Percentiles rank a stretch among this genome's conserved stretches.
phyloP scores from a whole-genome alignment of 2,888 invertebrate species.

The Lasioglossum zephyrum region DNA sequence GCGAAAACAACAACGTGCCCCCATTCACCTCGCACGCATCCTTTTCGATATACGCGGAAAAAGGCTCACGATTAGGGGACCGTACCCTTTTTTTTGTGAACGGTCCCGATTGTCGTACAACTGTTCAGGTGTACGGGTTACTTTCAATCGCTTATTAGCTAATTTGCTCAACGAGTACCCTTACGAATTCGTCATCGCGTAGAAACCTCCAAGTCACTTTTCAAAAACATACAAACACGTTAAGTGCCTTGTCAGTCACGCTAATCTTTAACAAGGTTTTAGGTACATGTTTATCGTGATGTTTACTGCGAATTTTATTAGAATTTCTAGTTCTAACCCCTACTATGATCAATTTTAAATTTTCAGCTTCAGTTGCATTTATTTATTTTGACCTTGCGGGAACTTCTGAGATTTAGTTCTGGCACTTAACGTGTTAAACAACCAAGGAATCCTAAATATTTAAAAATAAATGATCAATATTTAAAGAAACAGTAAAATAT shows the following conservation, averaged over 20 bases:
- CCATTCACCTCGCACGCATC: neutral
- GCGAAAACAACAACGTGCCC: slow-evolving; percentile 40
- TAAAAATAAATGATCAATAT: neutral
- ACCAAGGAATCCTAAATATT: neutral
- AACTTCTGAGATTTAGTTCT: neutral
- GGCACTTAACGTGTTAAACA: neutral
- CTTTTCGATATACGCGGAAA: slow-evolving; percentile 5
- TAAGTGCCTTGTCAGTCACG: neutral
- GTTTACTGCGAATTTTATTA: neutral
- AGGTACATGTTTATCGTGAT: neutral
- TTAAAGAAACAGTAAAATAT: neutral
- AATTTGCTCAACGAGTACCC: slow-evolving; percentile 12
- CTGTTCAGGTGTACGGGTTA: slow-evolving; percentile 21
- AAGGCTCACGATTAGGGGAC: neutral
- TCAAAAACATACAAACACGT: neutral
- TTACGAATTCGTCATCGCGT: neutral
- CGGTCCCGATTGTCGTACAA: slow-evolving; percentile 44
- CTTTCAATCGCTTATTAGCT: slow-evolving; percentile 21
- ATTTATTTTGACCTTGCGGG: neutral
- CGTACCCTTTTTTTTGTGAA: neutral
- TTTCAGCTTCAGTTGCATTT: neutral
- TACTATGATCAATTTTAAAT: neutral
- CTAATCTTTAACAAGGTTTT: neutral
- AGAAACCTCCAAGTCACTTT: neutral
- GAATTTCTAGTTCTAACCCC: neutral